Conservation (phyloP, 2,888 invertebrate genomes). For the Uropetala carovei region DNA sequence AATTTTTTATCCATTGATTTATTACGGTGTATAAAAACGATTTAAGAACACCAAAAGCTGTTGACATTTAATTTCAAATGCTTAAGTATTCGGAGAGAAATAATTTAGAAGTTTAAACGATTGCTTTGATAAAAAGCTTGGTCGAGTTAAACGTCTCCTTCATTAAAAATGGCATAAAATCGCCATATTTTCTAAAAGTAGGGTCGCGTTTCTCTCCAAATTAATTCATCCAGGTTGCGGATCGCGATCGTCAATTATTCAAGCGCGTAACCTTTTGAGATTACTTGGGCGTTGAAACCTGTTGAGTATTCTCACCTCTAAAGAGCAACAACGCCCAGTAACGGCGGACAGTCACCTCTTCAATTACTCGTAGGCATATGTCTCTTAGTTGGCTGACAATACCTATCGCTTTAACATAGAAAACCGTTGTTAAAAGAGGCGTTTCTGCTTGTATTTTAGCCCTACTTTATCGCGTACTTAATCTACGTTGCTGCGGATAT, state of each 20-base stretch:
- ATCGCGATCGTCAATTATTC: neutral
- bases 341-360: neutral
- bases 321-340: neutral
- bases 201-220: neutral
- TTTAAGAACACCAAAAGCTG: too few species aligned
- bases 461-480: too few species aligned
- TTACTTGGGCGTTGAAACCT: conserved; percentile 31
- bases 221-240: neutral
- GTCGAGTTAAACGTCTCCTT: too few species aligned
- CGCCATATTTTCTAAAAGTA: too few species aligned
- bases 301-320: conserved; percentile 27
- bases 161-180: too few species aligned
- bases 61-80: too few species aligned
- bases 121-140: too few species aligned
- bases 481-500: neutral
- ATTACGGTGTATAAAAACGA: too few species aligned
- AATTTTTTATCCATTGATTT: too few species aligned
- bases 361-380: neutral
- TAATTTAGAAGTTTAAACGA: too few species aligned
- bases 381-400: neutral
- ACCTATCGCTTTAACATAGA: neutral
- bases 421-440: neutral
- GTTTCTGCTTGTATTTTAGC: neutral
- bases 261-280: neutral
- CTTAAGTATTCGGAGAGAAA: too few species aligned